Evolutionary conservation across 35 echinoderm and acorn worm species (phyloP), one percentile per base, ranked within the genome.

Genomic region (Lytechinus pictus): DNA sequence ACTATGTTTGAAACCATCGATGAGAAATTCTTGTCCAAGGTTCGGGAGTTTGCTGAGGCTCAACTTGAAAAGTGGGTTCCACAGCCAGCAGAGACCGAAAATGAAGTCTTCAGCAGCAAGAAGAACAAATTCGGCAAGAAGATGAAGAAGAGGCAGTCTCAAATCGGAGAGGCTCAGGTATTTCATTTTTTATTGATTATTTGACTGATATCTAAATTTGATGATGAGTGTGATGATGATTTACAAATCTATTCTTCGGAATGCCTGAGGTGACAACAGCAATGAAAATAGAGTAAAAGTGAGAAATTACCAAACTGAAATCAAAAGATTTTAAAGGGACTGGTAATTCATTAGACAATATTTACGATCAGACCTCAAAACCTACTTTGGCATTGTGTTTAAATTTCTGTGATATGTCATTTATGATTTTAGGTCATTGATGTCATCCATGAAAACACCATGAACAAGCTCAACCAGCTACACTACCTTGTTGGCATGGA

Each of bases 1-100:
- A 95, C 58, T 86, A 57, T 98, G 56, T 96, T 97, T 95, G 61
- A 54, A 6, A 94, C 95, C 24, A 92, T 97, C n/a, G 97, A 98
- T 94, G 96, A 97, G 27, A 96, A 92, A 54, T 94, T 99, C 72
- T 91, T 97, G 94, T 52, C 92, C 8, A 97, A 87, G 44, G 66
- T 97, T 24, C 87, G 95, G 16, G 94, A 95, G 13, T 93, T 93
- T 93, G 91, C 91, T 57, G 91, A 93, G 24, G 96, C 86, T 95
- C 54, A 96, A 60, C 86, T 88, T 66, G 66, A 54, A 93, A 94
- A 44, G 53, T 96, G 54, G 92, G 54, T 52, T 54, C 14, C 52
- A 10, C 28, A 27, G 10, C 14, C 52, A 53, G 10, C 87, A 12
- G 87, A 28, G 24, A 27, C 87, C 29, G 27, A 89, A 1, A 53